Conservation (phyloP, 2,113 vertebrate genomes). For the Narcine bancroftii region DNA sequence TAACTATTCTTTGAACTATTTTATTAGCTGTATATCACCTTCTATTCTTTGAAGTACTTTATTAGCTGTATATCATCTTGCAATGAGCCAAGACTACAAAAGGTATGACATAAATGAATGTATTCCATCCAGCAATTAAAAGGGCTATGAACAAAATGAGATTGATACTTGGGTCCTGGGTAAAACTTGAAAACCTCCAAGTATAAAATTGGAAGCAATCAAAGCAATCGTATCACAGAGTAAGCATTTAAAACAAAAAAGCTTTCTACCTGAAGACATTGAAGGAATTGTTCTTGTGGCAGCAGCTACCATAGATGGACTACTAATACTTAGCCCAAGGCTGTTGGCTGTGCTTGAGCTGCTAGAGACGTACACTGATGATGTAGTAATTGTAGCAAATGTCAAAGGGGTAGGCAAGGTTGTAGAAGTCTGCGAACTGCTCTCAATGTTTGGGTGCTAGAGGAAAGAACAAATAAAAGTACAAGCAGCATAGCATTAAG, state of each 20-base stretch:
- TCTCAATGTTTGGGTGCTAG: conserved; percentile 77
- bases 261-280: conserved; percentile 70
- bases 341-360: conserved; percentile 62
- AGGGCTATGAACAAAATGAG: too few relatives aligned
- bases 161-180: neutral
- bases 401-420: conserved; percentile 58
- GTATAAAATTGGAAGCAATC: neutral
- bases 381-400: conserved; percentile 49
- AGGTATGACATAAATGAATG: too few relatives aligned
- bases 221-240: neutral
- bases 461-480: conserved; percentile 41
- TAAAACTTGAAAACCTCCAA: neutral
- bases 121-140: too few relatives aligned
- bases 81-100: too few relatives aligned
- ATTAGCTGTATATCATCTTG: too few relatives aligned
- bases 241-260: neutral
- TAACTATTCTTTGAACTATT: too few relatives aligned
- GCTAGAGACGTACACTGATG: conserved; percentile 39
- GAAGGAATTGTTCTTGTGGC: conserved; percentile 65
- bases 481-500: neutral
- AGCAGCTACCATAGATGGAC: conserved; percentile 63
- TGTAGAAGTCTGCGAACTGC: conserved; percentile 60
- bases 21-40: too few relatives aligned
- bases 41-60: too few relatives aligned
- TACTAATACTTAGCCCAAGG: conserved; percentile 69